phyloP scores from a whole-genome alignment of 2,888 invertebrate genomes.

The Netelia inedita region DNA sequence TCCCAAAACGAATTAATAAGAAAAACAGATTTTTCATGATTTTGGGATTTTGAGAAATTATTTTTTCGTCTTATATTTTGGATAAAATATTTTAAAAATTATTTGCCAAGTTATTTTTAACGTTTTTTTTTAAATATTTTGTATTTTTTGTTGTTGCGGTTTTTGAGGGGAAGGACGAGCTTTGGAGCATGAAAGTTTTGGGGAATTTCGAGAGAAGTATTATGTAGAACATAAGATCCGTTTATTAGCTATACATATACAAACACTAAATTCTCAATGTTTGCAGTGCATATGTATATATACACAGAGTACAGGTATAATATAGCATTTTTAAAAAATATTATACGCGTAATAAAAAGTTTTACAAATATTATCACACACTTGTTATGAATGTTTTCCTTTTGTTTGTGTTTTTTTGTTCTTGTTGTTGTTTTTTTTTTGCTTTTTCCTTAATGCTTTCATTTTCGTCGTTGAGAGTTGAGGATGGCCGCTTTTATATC shows the following conservation, averaged over 20 bases:
- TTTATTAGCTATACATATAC: slow-evolving; percentile 78
- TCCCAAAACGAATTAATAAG: no score
- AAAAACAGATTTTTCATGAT: no score
- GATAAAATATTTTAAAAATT: no score
- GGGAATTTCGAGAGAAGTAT: not conserved
- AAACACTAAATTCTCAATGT: slow-evolving; percentile 55
- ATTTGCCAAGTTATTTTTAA: no score
- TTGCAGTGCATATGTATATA: slow-evolving; percentile 48
- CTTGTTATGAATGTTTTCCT: slow-evolving; percentile 82
- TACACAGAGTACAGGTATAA: slow-evolving; percentile 61
- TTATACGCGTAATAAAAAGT: slow-evolving; percentile 78
- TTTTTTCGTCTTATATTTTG: no score
- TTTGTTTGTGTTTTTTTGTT: slow-evolving; percentile 14
- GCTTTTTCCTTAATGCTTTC: slow-evolving; percentile 44
- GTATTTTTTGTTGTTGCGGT: no score
- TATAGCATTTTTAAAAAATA: slow-evolving; percentile 63
- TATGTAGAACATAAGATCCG: slow-evolving; percentile 81
- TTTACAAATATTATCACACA: slow-evolving; percentile 85
- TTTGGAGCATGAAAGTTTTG: no score
- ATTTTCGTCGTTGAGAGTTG: slow-evolving; percentile 68
- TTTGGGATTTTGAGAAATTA: no score
- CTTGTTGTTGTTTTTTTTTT: slow-evolving; percentile 23
- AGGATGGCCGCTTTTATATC: slow-evolving; percentile 77
- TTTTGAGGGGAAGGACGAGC: no score
- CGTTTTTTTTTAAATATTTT: no score